Evolutionary conservation across 2,113 vertebrate species (phyloP).

Genomic region (Dicrurus megarhynchus): DNA sequence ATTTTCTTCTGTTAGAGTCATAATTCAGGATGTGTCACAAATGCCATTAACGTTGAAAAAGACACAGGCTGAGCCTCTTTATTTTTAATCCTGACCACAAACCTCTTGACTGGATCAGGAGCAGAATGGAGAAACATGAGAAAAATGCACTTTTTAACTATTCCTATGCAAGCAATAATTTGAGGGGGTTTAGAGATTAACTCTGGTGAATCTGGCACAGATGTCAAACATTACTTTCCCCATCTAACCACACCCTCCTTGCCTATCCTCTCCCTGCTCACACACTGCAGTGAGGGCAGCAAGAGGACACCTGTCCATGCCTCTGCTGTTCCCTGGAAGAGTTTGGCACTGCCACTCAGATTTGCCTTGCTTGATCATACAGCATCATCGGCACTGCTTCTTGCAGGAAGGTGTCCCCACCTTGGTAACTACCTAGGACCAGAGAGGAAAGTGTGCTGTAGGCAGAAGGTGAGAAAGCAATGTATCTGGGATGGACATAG

Average conservation of each 20-base stretch:
- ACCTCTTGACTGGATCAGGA: not conserved
- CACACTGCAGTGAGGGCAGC: not conserved
- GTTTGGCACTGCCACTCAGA: not conserved
- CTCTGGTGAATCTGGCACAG: not conserved
- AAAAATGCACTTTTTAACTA: slow-evolving; percentile 18
- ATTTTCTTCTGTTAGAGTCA: slow-evolving; percentile 47
- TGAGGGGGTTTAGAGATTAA: not conserved
- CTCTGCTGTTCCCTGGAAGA: not conserved
- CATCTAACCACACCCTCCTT: not conserved
- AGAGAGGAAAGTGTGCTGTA: not conserved
- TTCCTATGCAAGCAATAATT: slow-evolving; percentile 8
- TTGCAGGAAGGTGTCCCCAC: not conserved
- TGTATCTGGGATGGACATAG: not conserved
- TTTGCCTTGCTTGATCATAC: not conserved
- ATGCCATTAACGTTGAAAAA: not conserved
- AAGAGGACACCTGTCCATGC: not conserved
- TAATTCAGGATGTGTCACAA: slow-evolving; percentile 50
- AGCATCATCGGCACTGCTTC: not conserved
- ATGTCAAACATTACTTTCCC: not conserved
- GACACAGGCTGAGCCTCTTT: not conserved
- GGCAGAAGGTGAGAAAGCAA: not conserved
- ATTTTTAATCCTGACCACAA: slow-evolving; percentile 34
- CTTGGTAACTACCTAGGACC: not conserved
- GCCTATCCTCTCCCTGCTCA: not conserved
- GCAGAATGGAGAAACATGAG: slow-evolving; percentile 1